phyloP scores from a whole-genome alignment of 2,797 vertebrate genomes.

The Chelon auratus region DNA sequence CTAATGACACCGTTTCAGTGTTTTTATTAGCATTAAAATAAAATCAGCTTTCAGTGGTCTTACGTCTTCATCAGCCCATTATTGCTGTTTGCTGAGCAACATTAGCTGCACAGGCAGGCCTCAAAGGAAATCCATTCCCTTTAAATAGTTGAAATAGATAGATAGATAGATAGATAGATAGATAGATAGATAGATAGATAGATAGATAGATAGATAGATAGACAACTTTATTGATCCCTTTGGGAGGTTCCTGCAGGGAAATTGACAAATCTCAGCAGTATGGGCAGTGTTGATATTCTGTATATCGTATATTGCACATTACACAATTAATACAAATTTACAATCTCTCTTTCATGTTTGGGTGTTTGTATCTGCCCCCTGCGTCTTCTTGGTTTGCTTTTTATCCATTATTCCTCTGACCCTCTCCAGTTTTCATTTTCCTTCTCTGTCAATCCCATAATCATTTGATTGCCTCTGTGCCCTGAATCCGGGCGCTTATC shows the following conservation, averaged over 20 bases:
- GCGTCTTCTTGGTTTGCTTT: conserved; percentile 11
- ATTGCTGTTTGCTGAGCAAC: not conserved
- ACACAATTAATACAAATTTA: not conserved
- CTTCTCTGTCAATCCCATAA: conserved; percentile 22
- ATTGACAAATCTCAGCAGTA: not conserved
- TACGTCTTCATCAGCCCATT: not conserved
- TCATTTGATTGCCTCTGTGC: conserved; percentile 37
- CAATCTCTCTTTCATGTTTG: not conserved
- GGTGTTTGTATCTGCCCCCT: not conserved
- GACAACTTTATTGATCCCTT: too few relatives aligned
- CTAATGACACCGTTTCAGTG: not conserved
- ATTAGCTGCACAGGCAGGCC: not conserved
- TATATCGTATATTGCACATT: not conserved
- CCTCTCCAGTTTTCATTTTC: conserved; percentile 1
- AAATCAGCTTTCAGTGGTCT: not conserved
- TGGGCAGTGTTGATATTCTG: too few relatives aligned
- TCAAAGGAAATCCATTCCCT: not conserved
- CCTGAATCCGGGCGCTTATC: conserved; percentile 51
- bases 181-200: too few relatives aligned
- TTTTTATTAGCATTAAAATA: not conserved
- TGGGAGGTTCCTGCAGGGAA: too few relatives aligned
- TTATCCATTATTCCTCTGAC: conserved; percentile 4
- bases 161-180: too few relatives aligned
- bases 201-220: too few relatives aligned
- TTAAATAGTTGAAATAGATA: not conserved